Percentiles rank a stretch among this genome's conserved stretches.
These are phyloP conservation scores for Zenarchopterus dispar DNA, from an alignment of 2,797 vertebrate genomes.

Conservation along the genomic window DNA sequence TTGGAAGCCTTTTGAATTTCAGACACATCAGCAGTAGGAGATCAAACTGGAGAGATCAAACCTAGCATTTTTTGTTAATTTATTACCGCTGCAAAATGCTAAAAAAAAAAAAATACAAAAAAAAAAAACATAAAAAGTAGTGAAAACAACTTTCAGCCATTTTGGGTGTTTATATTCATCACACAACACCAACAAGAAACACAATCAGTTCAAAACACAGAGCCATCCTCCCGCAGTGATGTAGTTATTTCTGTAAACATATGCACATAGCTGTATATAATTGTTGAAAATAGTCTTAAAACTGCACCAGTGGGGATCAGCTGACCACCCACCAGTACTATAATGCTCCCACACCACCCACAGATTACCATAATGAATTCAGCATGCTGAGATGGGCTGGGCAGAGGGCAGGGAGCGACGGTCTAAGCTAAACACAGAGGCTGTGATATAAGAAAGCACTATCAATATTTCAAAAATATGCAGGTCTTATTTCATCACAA, in stretches of 20 bases:
- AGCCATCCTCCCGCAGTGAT: no score
- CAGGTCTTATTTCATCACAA: slow-evolving; percentile 44
- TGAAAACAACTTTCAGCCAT: no score
- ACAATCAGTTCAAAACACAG: no score
- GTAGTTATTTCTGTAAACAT: neutral
- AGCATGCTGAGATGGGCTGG: slow-evolving; percentile 69
- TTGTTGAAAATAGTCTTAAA: no score
- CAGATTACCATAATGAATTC: slow-evolving; percentile 81
- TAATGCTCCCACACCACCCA: slow-evolving; percentile 57
- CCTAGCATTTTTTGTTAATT: no score
- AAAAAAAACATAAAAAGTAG: no score
- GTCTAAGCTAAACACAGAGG: slow-evolving; percentile 52
- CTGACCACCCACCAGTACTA: slow-evolving; percentile 24
- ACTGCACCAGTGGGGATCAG: neutral
- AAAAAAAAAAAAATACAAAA: no score
- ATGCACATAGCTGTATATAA: no score
- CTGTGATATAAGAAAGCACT: slow-evolving; percentile 65
- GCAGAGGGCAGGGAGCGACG: slow-evolving; percentile 36
- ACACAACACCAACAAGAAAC: neutral
- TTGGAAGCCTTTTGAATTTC: no score
- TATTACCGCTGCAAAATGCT: neutral
- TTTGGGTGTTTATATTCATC: neutral
- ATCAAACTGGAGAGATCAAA: no score
- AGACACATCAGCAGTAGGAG: neutral
- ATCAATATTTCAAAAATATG: slow-evolving; percentile 46